phyloP scores from a whole-genome alignment of 2,888 invertebrate species.

The Dermolepida albohirtum region DNA sequence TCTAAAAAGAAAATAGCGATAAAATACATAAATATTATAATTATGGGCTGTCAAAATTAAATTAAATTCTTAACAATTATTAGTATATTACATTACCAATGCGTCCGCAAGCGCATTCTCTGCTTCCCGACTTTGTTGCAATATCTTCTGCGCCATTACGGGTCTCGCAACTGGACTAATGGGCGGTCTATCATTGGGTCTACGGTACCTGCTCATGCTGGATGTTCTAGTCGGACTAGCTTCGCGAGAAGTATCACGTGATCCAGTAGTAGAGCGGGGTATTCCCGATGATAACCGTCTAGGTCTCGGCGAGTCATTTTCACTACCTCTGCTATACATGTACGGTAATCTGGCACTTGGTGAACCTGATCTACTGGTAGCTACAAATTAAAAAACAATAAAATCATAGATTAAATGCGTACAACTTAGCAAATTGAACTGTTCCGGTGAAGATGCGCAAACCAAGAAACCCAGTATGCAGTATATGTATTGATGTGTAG shows the following conservation, averaged over 20 bases:
- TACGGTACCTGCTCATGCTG: conserved; percentile 58
- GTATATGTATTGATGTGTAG: too few species aligned
- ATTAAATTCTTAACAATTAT: conserved; percentile 34
- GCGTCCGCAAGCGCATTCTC: conserved; percentile 85
- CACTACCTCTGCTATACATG: conserved; percentile 65
- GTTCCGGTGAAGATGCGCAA: too few species aligned
- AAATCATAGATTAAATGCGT: too few species aligned
- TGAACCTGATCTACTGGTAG: conserved; percentile 93
- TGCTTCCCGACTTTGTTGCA: conserved; percentile 89
- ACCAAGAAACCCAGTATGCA: too few species aligned
- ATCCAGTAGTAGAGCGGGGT: conserved; percentile 76
- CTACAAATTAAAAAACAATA: conserved; percentile 64
- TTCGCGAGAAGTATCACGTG: conserved; percentile 69
- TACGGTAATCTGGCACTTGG: conserved; percentile 89
- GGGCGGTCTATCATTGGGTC: conserved; percentile 67
- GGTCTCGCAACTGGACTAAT: conserved; percentile 70
- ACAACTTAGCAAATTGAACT: too few species aligned
- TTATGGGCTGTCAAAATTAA: background rate
- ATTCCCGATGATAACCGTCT: conserved; percentile 76
- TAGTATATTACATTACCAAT: conserved; percentile 63
- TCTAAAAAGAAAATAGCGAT: conserved; percentile 52
- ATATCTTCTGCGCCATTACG: conserved; percentile 83
- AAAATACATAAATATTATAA: conserved; percentile 15
- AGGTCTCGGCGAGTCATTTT: conserved; percentile 67
- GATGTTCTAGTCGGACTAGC: conserved; percentile 61